Evolutionary conservation across 2,113 vertebrate genomes (phyloP), one percentile per base, ranked within the genome.

Genomic region (Percina caprodes): DNA sequence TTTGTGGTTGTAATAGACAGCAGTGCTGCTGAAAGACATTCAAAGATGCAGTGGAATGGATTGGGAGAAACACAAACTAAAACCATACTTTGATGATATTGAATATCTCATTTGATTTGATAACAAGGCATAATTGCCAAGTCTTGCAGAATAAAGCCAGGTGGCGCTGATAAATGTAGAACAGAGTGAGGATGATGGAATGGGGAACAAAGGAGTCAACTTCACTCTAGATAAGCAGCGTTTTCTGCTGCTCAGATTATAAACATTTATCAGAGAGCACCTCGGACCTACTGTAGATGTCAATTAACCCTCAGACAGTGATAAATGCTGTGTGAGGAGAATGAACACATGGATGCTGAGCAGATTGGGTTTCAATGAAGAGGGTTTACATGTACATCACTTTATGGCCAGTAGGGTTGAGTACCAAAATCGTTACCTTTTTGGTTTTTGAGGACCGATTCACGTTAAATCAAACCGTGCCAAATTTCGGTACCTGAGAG

Each of bases 221-320:
- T 16, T 55, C 13, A 14, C 33, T 60, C 26, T 26, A 14, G 69
- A 78, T 79, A 24, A 65, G 39, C 6, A 21, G 59, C 0, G 9
- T 62, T 63, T 74, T 23, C 59, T 61, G 21, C 14, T 42, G 21
- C 33, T 77, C 5, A 71, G 39, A 69, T 80, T 69, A n/a, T 0
- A 26, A 80, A 52, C 52, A 52, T 69, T 60, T 26, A 65, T 80
- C 56, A 2, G 49, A 46, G 42, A 21, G 42, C 45, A 33, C 45
- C 73, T 66, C 56, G 60, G 81, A 74, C 62, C 77, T 23, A 1
- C 23, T 39, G 52, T 46, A n/a, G 63, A 62, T 42, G 56, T 71
- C 69, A 13, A 61, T 42, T 66, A 52, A 67, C 35, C 59, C 52
- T 48, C 58, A 74, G 77, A 68, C 30, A 14, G 51, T 5, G 69